phyloP scores from a whole-genome alignment of 2,888 invertebrate species.

The Acrobasis suavella region DNA sequence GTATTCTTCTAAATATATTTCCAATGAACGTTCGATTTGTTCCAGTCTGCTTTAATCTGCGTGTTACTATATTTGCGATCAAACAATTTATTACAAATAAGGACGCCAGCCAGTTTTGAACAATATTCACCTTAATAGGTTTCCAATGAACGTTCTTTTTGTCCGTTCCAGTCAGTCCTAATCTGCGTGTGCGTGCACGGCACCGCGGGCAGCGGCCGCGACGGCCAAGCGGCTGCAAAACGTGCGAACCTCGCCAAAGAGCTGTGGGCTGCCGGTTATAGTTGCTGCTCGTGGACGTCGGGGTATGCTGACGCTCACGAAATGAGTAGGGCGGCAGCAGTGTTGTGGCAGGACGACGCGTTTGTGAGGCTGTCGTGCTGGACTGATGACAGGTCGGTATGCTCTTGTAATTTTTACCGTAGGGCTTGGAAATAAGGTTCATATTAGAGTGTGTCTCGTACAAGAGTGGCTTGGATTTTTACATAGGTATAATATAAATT shows the following conservation, averaged over 20 bases:
- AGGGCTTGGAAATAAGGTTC: not conserved
- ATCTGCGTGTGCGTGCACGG: slow-evolving; percentile 62
- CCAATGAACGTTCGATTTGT: too few relatives aligned
- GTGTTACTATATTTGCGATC: too few relatives aligned
- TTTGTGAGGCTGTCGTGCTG: slow-evolving; percentile 48
- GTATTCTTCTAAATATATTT: too few relatives aligned
- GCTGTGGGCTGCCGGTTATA: slow-evolving; percentile 88
- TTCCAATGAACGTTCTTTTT: too few relatives aligned
- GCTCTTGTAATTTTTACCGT: slow-evolving; percentile 3
- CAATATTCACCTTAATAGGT: too few relatives aligned
- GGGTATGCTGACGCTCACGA: slow-evolving; percentile 48
- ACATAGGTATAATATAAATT: too few relatives aligned
- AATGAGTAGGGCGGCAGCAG: slow-evolving; percentile 41
- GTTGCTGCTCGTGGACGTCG: slow-evolving; percentile 46
- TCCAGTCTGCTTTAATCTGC: too few relatives aligned
- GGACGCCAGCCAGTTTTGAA: too few relatives aligned
- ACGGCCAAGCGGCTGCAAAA: slow-evolving; percentile 45
- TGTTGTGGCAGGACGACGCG: slow-evolving; percentile 48
- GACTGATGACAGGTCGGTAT: slow-evolving; percentile 38
- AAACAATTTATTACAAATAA: too few relatives aligned
- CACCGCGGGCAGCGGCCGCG: slow-evolving; percentile 48
- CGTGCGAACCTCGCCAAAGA: slow-evolving; percentile 60
- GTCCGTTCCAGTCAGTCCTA: slow-evolving; percentile 43
- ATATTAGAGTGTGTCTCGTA: not conserved
- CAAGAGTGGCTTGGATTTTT: too few relatives aligned